A percentile compares a stretch with the other conserved stretches of the same genome.
Conservation (phyloP, 2,113 vertebrate species). For the Scytalopus superciliaris region DNA sequence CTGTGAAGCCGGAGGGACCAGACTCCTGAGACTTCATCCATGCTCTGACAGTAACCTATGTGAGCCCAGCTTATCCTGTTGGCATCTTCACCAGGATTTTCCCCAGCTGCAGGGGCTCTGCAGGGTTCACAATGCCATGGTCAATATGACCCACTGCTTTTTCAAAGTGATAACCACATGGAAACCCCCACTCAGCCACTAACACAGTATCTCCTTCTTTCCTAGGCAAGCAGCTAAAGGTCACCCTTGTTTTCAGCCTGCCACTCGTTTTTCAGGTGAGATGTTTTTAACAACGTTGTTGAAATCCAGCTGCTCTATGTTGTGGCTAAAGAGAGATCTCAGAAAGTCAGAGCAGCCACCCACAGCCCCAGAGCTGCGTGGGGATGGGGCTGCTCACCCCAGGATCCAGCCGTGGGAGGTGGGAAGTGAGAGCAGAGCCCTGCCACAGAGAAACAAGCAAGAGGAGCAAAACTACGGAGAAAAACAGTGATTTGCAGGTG, state of each 20-base stretch:
- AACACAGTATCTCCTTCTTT: neutral
- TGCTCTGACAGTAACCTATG: neutral
- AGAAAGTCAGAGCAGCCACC: neutral
- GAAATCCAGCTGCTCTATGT: neutral
- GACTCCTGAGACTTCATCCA: neutral
- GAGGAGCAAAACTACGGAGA: neutral
- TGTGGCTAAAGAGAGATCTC: neutral
- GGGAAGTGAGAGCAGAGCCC: neutral
- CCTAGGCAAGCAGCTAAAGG: conserved; percentile 31
- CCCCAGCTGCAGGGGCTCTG: neutral
- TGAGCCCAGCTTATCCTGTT: neutral
- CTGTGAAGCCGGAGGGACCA: neutral
- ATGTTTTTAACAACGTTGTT: neutral
- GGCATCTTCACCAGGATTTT: neutral
- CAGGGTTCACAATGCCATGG: neutral
- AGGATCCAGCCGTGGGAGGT: neutral
- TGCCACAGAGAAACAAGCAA: neutral
- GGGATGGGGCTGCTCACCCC: neutral
- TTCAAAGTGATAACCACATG: neutral
- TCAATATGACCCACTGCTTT: rapidly evolving
- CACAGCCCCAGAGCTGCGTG: neutral
- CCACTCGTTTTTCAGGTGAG: conserved; percentile 60
- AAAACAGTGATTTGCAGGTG: neutral
- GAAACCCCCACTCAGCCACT: neutral
- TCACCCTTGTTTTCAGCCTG: conserved; percentile 27